Percentiles rank a stretch among this genome's conserved stretches.
Evolutionary conservation across 1,140 invertebrate species (phyloP).

Genomic region (Lepidurus arcticus): DNA sequence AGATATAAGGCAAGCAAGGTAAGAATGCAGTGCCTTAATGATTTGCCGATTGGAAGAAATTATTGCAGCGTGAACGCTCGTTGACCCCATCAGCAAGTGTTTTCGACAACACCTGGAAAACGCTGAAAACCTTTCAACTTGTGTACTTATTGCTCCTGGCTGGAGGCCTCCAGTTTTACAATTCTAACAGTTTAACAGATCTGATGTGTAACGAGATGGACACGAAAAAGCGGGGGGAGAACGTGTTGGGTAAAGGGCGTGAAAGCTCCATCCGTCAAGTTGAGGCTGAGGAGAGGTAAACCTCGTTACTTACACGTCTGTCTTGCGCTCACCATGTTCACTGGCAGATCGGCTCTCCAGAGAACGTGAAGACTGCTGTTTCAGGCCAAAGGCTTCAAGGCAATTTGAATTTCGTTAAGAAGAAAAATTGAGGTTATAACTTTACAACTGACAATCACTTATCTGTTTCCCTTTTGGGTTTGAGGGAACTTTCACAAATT

Average conservation of each 20-base stretch:
- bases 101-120: conserved; percentile 20
- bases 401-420: neutral
- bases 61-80: neutral
- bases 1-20: neutral
- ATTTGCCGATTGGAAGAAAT: neutral
- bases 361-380: neutral
- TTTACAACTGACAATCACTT: neutral
- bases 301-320: conserved; percentile 18
- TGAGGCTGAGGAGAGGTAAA: conserved; percentile 1
- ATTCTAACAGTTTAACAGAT: conserved; percentile 6
- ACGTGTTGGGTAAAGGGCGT: conserved; percentile 8
- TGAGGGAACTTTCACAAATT: no score
- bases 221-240: neutral
- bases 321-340: neutral
- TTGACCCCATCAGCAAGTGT: conserved; percentile 8
- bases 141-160: neutral
- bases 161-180: neutral
- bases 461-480: neutral
- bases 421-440: neutral
- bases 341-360: neutral
- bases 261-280: conserved; percentile 15
- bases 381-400: neutral
- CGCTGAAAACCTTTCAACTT: neutral
- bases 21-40: neutral
- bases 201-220: conserved; percentile 19